Evolutionary conservation across 1,140 invertebrate species (phyloP), one percentile per base, ranked within the genome.

Genomic region (Drosophila lowei): DNA sequence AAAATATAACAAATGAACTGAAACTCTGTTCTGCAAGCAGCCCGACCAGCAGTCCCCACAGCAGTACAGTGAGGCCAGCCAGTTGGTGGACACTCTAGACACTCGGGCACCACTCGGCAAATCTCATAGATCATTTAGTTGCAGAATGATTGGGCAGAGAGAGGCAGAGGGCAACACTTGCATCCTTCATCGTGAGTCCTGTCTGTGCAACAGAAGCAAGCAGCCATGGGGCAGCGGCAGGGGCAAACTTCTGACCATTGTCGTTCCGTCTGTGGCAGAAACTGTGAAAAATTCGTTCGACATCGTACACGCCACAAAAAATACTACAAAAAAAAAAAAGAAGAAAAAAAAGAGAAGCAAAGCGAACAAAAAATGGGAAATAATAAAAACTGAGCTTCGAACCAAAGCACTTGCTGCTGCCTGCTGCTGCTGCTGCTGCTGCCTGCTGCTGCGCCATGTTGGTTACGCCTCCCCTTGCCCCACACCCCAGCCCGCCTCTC

Each of bases 281-380:
- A 78, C 79, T 84, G 80, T 79, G 67, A 79, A 85, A 85, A 85
- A 85, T 85, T 80, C 77, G 83, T 85, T 85, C 80, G 72, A 85
- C 80, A 85, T 80, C 72, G 34, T 38, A 38, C 34, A 38, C 34
- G 78, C 57, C 53, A 58, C 66, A 73, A 63, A 30, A 60, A 60
- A 34, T 34, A 34, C 11, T 5, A 13, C 34, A 41, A 28, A n/a
- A 21, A 28, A 6, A 34, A 58, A 38, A 41, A 48, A 18, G 5
- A 18, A 13, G 13, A 65, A 44, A 54, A 46, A 23, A 23, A 30
- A 28, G 48, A 25, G 58, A 49, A 63, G 28, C 21, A 9, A 8
- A 28, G 18, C 21, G n/a, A 8, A 28, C 15, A 41, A 62, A 63
- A 67, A 67, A 48, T 57, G 65, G 43, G 65, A 68, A 75, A 75